Percentiles rank a stretch among this genome's conserved stretches.
These are phyloP conservation scores for Tonatia bakeri DNA, from an alignment of 2,113 vertebrate species.

Conservation along the genomic window DNA sequence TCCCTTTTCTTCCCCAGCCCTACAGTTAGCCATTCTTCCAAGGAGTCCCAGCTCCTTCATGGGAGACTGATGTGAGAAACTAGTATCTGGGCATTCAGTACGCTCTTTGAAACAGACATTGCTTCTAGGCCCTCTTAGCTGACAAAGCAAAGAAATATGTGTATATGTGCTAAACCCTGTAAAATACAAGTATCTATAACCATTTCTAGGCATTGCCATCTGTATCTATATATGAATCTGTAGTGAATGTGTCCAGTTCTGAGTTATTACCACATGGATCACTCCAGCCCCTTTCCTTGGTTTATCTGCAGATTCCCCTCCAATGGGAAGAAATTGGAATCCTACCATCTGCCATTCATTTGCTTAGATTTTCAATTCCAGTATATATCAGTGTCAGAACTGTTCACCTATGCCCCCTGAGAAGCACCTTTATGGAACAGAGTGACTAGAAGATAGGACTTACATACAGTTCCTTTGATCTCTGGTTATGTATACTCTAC, in stretches of 20 bases:
- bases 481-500: not conserved
- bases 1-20: not conserved
- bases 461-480: not conserved
- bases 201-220: not conserved
- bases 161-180: not conserved
- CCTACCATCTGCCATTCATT: not conserved
- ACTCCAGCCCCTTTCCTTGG: not conserved
- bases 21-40: not conserved
- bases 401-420: not conserved
- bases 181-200: not conserved
- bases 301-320: not conserved
- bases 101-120: not conserved
- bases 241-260: not conserved
- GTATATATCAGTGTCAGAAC: not conserved
- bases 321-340: not conserved
- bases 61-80: not conserved
- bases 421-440: not conserved
- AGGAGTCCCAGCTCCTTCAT: not conserved
- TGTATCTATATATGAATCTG: not conserved
- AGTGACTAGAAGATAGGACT: not conserved
- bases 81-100: not conserved
- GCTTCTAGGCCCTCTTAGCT: not conserved
- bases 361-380: not conserved
- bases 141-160: not conserved
- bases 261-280: not conserved